Percentiles rank a stretch among this genome's conserved stretches.
phyloP scores from a whole-genome alignment of 2,797 vertebrate genomes.

The Pristis pectinata region DNA sequence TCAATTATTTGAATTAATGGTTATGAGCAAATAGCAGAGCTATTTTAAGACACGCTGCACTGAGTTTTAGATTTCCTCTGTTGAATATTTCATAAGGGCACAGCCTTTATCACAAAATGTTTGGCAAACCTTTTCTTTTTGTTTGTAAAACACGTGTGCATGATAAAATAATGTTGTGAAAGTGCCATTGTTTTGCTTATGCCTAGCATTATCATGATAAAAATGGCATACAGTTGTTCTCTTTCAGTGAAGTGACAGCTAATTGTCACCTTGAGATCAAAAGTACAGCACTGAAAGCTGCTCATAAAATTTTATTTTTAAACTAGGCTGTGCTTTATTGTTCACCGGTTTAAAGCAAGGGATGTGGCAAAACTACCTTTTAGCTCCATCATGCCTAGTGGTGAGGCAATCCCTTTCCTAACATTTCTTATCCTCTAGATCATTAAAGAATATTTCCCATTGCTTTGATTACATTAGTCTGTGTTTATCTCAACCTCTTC shows the following conservation, averaged over 20 bases:
- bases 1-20: conserved; percentile 32
- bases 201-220: neutral
- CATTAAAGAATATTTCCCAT: neutral
- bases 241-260: neutral
- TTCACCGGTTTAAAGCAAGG: neutral
- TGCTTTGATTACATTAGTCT: neutral
- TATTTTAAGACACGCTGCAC: neutral
- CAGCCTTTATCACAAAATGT: neutral
- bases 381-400: neutral
- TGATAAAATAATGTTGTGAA: neutral
- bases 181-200: neutral
- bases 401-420: neutral
- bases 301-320: neutral
- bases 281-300: neutral
- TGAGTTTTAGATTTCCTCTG: conserved; percentile 11
- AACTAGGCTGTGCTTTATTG: neutral
- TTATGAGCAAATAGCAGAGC: neutral
- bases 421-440: neutral
- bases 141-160: neutral
- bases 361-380: neutral
- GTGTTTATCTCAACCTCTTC: neutral
- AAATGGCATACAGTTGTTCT: neutral
- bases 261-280: neutral
- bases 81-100: neutral
- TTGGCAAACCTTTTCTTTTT: neutral